Evolutionary conservation across 2,797 vertebrate species (phyloP).

Genomic region (Acrocephalus scirpaceus): DNA sequence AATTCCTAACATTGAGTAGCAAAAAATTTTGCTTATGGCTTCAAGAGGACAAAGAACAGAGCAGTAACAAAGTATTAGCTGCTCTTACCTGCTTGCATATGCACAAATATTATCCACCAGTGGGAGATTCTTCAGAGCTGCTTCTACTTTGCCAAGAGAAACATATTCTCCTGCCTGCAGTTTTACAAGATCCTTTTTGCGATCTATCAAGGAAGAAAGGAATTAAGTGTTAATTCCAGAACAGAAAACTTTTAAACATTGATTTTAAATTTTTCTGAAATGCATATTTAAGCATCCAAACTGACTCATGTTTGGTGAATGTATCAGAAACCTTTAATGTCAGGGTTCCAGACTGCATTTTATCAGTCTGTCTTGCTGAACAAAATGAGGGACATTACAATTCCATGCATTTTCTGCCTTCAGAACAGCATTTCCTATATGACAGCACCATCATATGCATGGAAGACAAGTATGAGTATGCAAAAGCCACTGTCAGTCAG

Average conservation of each 20-base stretch:
- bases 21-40: background rate
- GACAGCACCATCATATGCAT: background rate
- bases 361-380: background rate
- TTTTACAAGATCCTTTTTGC: constrained; percentile 97
- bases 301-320: background rate
- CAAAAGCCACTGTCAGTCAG: background rate
- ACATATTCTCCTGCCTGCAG: constrained; percentile 96
- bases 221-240: background rate
- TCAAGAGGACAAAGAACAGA: background rate
- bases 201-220: constrained; percentile 78
- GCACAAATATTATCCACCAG: constrained; percentile 95
- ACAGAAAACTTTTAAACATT: background rate
- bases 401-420: background rate
- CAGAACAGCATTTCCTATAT: background rate
- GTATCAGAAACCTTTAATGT: background rate
- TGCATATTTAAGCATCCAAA: background rate
- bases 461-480: background rate
- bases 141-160: constrained; percentile 95
- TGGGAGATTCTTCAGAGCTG: constrained; percentile 90
- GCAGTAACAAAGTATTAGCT: background rate
- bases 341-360: background rate
- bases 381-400: background rate
- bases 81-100: constrained; percentile 92
- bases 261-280: background rate
- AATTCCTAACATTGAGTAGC: background rate